Base-by-base conservation (phyloP, 1,140 invertebrate genomes). In the Tyrophagus putrescentiae region DNA sequence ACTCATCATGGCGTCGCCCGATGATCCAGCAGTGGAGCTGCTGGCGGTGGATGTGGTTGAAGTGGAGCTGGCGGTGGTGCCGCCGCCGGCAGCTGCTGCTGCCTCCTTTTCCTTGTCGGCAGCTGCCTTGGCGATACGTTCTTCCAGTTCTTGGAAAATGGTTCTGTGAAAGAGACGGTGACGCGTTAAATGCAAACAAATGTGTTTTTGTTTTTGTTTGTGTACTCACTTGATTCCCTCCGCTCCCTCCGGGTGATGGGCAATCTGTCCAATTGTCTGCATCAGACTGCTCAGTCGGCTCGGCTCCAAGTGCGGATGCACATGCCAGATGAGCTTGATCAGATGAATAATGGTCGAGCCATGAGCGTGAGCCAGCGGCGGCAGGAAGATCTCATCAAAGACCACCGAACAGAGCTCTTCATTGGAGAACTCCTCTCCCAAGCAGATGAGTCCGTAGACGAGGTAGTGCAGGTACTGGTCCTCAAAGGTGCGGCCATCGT, bases 351-450 rank as follows among this genome's bases (percentile, higher is more conserved):
- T 84, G 0, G 95, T 89, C 77, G 92, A 94, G 0, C 85, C 85
- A 44, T 88, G 84, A 7, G n/a, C 9, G 71, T 91, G 87, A 16
- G 25, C 16, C 21, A 64, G 23, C n/a, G 33, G 23, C 36, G 63
- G 31, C 64, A 75, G 60, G 65, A 96, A 87, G 70, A 95, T 95
- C 72, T 95, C 91, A 74, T 95, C 91, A 76, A 97, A 95, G 18
- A 96, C 80, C 0, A 88, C 87, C 1, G 87, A 91, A 73, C 90
- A 95, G 69, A 95, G 95, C 64, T 94, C 90, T 76, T 94, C 89
- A 4, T 85, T 83, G 62, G 83, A 76, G 71, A 96, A 96, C 71
- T 95, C 91, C 65, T 96, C 92, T 1, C 81, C 79, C 77, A 94
- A 83, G 50, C 85, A 83, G 65, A 94, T 84, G 0, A 97, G 75